Evolutionary conservation across 2,888 invertebrate species (phyloP).

Genomic region (Liopterus haemorrhoidalis): DNA sequence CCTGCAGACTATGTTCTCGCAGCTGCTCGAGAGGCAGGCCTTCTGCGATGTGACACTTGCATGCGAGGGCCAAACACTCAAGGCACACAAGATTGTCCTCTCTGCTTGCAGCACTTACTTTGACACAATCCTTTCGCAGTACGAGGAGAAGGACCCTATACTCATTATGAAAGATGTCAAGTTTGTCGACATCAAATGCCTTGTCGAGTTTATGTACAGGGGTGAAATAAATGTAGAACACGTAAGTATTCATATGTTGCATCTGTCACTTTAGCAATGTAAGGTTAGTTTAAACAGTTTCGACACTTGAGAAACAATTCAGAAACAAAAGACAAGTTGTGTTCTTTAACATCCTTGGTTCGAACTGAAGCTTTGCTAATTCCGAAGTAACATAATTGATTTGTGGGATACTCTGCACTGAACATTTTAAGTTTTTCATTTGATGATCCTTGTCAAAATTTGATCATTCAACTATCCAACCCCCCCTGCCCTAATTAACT

Average conservation of each 20-base stretch:
- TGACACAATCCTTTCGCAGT: slow-evolving; percentile 76
- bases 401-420: too few species aligned
- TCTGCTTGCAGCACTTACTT: slow-evolving; percentile 91
- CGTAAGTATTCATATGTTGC: slow-evolving; percentile 54
- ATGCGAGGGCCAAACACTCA: slow-evolving; percentile 73
- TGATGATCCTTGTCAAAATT: too few species aligned
- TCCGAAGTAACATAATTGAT: too few species aligned
- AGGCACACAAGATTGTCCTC: slow-evolving; percentile 79
- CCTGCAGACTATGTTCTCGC: slow-evolving; percentile 83
- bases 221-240: slow-evolving; percentile 93
- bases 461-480: too few species aligned
- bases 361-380: too few species aligned
- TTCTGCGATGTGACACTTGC: slow-evolving; percentile 88
- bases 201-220: slow-evolving; percentile 92
- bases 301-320: too few species aligned
- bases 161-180: slow-evolving; percentile 86
- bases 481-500: too few species aligned
- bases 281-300: too few species aligned
- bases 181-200: slow-evolving; percentile 81
- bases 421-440: too few species aligned
- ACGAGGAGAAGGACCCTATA: slow-evolving; percentile 74
- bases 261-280: too few species aligned
- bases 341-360: too few species aligned
- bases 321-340: too few species aligned
- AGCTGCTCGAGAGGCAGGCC: slow-evolving; percentile 76